Evolutionary conservation across 2,113 vertebrate species (phyloP).

Genomic region (human): DNA sequence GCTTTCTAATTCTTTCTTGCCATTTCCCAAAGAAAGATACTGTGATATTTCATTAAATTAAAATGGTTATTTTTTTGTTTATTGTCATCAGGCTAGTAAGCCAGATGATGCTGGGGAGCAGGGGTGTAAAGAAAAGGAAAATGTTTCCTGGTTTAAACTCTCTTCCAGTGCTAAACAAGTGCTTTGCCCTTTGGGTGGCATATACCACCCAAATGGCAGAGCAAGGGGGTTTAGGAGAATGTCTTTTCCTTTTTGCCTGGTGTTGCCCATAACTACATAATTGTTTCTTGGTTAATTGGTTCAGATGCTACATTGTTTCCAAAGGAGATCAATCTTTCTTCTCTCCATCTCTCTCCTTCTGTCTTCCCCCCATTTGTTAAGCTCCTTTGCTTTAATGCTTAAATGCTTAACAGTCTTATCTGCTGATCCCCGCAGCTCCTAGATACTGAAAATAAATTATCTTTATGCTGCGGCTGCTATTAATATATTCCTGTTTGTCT

Average conservation of each 20-base stretch:
- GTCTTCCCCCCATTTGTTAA: background rate
- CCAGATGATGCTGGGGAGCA: background rate
- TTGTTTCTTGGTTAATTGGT: constrained; percentile 54
- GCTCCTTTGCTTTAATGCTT: constrained; percentile 21
- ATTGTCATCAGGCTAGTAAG: background rate
- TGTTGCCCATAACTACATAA: constrained; percentile 16
- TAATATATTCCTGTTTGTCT: constrained; percentile 67
- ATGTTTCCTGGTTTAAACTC: background rate
- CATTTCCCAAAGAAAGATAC: background rate
- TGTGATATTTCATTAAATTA: constrained; percentile 33
- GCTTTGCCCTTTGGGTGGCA: background rate
- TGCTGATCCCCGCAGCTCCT: constrained; percentile 31
- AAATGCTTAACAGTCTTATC: constrained; percentile 45
- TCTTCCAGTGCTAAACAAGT: background rate
- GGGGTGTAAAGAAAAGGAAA: background rate
- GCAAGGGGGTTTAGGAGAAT: background rate
- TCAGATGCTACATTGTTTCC: constrained; percentile 40
- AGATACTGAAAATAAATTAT: constrained; percentile 67
- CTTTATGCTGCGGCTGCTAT: constrained; percentile 71
- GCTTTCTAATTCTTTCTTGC: constrained; percentile 27
- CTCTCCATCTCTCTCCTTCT: background rate
- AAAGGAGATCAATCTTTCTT: constrained; percentile 34
- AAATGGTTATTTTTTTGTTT: background rate
- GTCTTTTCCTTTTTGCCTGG: background rate
- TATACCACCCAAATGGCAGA: background rate